Evolutionary conservation across 2,888 invertebrate species (phyloP).

Genomic region (Drosophila flavopinicola): DNA sequence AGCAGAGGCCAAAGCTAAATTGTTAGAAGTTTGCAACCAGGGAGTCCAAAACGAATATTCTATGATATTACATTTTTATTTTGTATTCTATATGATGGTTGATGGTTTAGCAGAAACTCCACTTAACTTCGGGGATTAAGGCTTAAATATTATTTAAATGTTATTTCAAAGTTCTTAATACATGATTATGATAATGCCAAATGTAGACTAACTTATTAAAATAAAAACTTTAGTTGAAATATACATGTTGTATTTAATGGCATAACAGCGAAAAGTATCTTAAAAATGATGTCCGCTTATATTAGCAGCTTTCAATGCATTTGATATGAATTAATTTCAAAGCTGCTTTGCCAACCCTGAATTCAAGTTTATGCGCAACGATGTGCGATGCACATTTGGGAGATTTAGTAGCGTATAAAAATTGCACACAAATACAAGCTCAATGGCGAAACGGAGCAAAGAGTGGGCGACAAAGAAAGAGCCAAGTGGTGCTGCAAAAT

Average conservation of each 20-base stretch:
- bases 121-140: too few relatives aligned
- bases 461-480: slow-evolving; percentile 4
- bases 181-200: too few relatives aligned
- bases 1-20: slow-evolving; percentile 23
- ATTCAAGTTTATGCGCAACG: slow-evolving; percentile 29
- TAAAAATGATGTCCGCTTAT: neutral
- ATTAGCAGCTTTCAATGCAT: neutral
- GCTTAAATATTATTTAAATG: too few relatives aligned
- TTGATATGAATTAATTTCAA: neutral
- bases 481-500: neutral
- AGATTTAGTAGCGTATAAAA: slow-evolving; percentile 68
- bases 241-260: neutral
- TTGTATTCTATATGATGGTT: too few relatives aligned
- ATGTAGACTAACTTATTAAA: too few relatives aligned
- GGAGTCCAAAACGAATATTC: neutral
- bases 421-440: slow-evolving; percentile 39
- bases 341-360: slow-evolving; percentile 30
- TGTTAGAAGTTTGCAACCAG: slow-evolving; percentile 28
- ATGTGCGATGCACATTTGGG: slow-evolving; percentile 49
- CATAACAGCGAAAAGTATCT: neutral
- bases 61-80: neutral
- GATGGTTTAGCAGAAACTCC: too few relatives aligned
- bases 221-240: too few relatives aligned
- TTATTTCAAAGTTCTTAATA: too few relatives aligned
- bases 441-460: slow-evolving; percentile 25